Base-by-base conservation (phyloP, 2,113 vertebrate genomes). In the Ictidomys tridecemlineatus region DNA sequence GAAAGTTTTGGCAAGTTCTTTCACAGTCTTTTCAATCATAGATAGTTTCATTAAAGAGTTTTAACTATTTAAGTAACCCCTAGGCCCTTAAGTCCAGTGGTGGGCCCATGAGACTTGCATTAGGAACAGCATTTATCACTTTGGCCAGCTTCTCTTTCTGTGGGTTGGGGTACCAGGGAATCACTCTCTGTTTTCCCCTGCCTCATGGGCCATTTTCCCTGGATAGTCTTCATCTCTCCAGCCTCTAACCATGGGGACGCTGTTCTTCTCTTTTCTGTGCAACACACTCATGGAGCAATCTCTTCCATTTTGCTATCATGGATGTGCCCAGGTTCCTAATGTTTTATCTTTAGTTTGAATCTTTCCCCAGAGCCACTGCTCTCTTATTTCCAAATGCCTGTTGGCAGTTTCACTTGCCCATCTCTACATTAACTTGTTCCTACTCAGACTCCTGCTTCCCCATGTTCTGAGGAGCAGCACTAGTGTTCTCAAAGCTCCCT, bases 101-200 rank as follows among this genome's bases (percentile, higher is more conserved):
- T 69, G 28, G n/a, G 61, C 39, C 83, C 28, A 6, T 22, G 20
- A 39, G 5, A 51, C 63, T 83, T 39, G 70, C 48, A 2, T 8
- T 12, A 22, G 48, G 12, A 58, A 28, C 30, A 20, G 58, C 9
- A 10, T 26, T 88, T 45, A 34, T 32, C 9, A 56, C 32, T 9
- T 4, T 1, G 30, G 51, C 65, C 53, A 48, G 14, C 22, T 2
- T 5, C 1, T 69, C 45, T 61, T 28, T 17, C 4, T 0, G 2
- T 13, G 51, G 51, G 10, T 12, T 70, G 67, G 16, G 32, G 16
- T 70, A 18, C 12, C 14, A 69, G 32, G n/a, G 14, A 18, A 18
- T 16, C 65, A 67, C 65, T 13, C 30, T 67, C 13, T 12, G 39
- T 84, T 32, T 67, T 5, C 39, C 39, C 12, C 37, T 17, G 37